phyloP scores from a whole-genome alignment of 2,113 vertebrate species.

The Paratilapia polleni region DNA sequence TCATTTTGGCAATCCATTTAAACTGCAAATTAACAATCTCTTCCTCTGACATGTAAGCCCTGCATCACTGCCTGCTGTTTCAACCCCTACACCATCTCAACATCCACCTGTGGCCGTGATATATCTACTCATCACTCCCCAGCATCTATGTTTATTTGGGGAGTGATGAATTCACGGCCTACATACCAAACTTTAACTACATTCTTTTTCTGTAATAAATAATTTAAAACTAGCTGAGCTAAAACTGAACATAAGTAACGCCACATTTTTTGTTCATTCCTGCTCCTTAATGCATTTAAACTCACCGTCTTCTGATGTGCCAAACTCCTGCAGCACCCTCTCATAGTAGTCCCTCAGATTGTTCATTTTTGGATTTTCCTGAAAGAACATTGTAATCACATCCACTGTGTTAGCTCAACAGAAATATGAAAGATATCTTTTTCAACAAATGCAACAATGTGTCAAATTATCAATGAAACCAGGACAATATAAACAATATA shows the following conservation, averaged over 20 bases:
- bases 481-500: not conserved
- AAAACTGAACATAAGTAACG: conserved; percentile 15
- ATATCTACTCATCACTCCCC: not conserved
- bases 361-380: conserved; percentile 88
- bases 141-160: not conserved
- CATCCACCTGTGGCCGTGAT: not conserved
- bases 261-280: not conserved
- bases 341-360: conserved; percentile 92
- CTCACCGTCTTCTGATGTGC: conserved; percentile 87
- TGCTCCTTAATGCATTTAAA: not conserved
- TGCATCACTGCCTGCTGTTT: not conserved
- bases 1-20: not conserved
- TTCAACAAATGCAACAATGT: too few relatives aligned
- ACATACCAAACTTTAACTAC: not conserved
- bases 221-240: not conserved
- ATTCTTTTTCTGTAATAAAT: not conserved
- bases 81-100: not conserved
- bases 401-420: not conserved
- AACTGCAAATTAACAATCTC: not conserved
- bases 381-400: conserved; percentile 11
- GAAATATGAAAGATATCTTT: not conserved
- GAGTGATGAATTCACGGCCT: not conserved
- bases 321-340: conserved; percentile 92
- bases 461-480: not conserved
- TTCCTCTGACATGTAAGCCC: not conserved